phyloP scores from a whole-genome alignment of 2,797 vertebrate genomes.

The Lacerta viridis region DNA sequence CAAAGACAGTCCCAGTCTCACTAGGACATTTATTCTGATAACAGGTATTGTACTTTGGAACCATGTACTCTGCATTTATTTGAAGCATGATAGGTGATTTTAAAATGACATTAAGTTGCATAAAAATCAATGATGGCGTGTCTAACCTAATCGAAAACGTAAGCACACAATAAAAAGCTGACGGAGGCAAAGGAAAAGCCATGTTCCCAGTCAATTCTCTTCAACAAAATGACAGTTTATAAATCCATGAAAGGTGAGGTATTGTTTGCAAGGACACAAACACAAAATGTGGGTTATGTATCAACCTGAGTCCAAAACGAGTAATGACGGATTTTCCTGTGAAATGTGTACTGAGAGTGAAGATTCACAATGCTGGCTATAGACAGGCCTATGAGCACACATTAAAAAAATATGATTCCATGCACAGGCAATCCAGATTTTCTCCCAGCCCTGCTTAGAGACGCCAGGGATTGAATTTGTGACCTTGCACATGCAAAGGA shows the following conservation, averaged over 20 bases:
- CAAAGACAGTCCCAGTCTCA: not conserved
- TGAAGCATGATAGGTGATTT: conserved; percentile 18
- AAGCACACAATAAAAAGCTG: not conserved
- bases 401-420: not conserved
- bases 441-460: no score
- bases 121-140: conserved; percentile 26
- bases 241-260: not conserved
- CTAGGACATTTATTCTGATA: not conserved
- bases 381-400: not conserved
- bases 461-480: no score
- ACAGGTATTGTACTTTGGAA: conserved; percentile 17
- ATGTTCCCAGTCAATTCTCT: not conserved
- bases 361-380: no score
- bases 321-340: no score
- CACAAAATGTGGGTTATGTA: not conserved
- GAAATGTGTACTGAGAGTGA: not conserved
- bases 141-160: not conserved
- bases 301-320: not conserved
- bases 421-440: not conserved
- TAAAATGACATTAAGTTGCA: not conserved
- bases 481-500: no score
- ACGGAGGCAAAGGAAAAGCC: not conserved
- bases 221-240: not conserved
- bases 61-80: not conserved
- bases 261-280: not conserved